phyloP scores from a whole-genome alignment of 2,113 vertebrate genomes.

The Carettochelys insculpta region DNA sequence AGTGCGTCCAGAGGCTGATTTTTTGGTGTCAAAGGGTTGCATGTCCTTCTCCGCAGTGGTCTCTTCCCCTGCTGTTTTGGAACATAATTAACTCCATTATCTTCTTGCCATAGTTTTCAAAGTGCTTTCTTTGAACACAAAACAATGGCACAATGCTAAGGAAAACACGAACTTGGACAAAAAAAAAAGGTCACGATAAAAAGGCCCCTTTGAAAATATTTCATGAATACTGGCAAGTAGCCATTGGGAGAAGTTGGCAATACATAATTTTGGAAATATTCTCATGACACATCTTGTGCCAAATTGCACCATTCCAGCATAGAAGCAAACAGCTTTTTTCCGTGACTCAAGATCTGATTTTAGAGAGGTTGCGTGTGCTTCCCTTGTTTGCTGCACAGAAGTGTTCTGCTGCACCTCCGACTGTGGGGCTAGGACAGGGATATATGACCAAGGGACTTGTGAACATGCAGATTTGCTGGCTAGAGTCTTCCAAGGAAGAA shows the following conservation, averaged over 20 bases:
- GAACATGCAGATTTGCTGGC: neutral
- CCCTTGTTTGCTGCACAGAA: neutral
- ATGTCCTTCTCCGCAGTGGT: neutral
- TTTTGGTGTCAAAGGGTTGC: neutral
- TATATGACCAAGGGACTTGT: neutral
- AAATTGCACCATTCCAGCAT: neutral
- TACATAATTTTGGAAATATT: neutral
- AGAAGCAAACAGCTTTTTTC: neutral
- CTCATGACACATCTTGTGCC: neutral
- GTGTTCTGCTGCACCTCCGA: neutral
- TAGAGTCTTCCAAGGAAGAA: neutral
- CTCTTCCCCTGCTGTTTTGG: neutral
- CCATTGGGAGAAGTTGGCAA: neutral
- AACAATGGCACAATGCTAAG: neutral
- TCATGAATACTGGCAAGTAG: neutral
- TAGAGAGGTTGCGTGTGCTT: neutral
- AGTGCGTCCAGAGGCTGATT: neutral
- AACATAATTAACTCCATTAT: slow-evolving; percentile 20
- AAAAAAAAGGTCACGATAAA: neutral
- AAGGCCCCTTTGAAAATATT: neutral
- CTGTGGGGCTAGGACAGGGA: neutral
- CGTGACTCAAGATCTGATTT: too few relatives aligned
- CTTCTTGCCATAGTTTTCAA: neutral
- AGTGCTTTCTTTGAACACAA: neutral
- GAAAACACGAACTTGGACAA: neutral